Evolutionary conservation across 2,797 vertebrate species (phyloP).

Genomic region (Poeciliopsis turneri): DNA sequence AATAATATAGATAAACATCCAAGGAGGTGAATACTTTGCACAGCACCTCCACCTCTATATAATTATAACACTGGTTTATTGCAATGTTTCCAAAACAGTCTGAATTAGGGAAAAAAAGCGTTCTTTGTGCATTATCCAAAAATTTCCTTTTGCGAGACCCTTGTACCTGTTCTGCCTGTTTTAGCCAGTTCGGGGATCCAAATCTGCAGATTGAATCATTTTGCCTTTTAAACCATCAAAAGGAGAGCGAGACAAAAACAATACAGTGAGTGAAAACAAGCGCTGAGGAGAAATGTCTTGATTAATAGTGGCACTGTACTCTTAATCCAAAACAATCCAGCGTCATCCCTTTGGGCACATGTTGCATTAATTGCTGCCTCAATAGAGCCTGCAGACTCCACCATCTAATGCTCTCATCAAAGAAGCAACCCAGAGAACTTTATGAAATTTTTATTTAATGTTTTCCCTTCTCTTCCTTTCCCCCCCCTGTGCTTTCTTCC

Average conservation of each 20-base stretch:
- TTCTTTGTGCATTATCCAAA: not conserved
- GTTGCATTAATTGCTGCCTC: slow-evolving; percentile 84
- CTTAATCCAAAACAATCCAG: slow-evolving; percentile 62
- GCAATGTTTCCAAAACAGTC: not conserved
- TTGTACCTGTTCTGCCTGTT: not conserved
- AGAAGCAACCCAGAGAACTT: slow-evolving; percentile 81
- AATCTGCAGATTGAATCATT: slow-evolving; percentile 6
- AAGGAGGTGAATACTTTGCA: not conserved
- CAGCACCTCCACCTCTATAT: not conserved
- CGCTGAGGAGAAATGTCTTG: slow-evolving; percentile 48
- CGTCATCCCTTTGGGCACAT: slow-evolving; percentile 67
- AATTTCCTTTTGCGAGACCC: not conserved
- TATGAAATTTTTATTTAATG: slow-evolving; percentile 86
- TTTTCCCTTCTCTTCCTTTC: slow-evolving; percentile 78
- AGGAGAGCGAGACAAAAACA: slow-evolving; percentile 10
- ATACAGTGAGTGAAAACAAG: slow-evolving; percentile 45
- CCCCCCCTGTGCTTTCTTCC: slow-evolving; percentile 68
- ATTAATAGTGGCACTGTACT: slow-evolving; percentile 64
- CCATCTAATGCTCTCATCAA: slow-evolving; percentile 81
- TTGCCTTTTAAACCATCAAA: slow-evolving; percentile 12
- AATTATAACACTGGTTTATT: not conserved
- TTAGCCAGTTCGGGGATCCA: not conserved
- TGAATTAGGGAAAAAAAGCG: not conserved
- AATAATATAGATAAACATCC: not conserved
- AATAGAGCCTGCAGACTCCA: slow-evolving; percentile 79